Base-by-base conservation (phyloP, 2,888 invertebrate species). In the Sylvicola fuscatus region DNA sequence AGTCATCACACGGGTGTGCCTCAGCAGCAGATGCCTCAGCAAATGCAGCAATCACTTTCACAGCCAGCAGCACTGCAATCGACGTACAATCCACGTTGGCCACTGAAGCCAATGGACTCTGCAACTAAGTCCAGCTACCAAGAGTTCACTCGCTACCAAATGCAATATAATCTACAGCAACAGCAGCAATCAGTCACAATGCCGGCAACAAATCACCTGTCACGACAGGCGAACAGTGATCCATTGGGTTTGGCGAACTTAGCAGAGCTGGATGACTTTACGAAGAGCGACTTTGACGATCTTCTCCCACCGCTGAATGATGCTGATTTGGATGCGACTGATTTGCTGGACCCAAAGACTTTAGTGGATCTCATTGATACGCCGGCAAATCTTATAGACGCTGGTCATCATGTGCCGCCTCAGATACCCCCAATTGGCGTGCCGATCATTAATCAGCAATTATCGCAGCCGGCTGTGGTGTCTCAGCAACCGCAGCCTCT, bases 101-200 rank as follows among this genome's bases (percentile, higher is more conserved):
- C 47, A 32, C 48, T 33, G 51, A 69, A 40, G 56, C 68, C 46
- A 49, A 70, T 70, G 70, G 70, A 70, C 41, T 69, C 68, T 45
- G 68, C 64, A 44, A 70, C 70, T 21, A 66, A 70, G 49, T 66
- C 65, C 27, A 69, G 70, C 53, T 67, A 66, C 47, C 70, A 68
- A 60, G 70, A 70, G 52, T 70, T 70, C 53, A 67, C 69, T 42
- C 61, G 68, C 42, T 69, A 70, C 48, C 70, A 70, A 47, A 68
- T 68, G 60, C 70, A 70, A 51, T 70, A 70, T 50, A 69, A 68
- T 47, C 64, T 69, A 5, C 14, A 32, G 16, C 16, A 32, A 15
- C 32, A 32, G 16, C 16, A 32, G 16, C 32, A 32, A 21, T 21
- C 21, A 21, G 21, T 21, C 21, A 21, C 21, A 8, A 21, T 21